A percentile compares a stretch with the other conserved stretches of the same genome.
Conservation (phyloP, 2,113 vertebrate species). For the Gobiocypris rarus region DNA sequence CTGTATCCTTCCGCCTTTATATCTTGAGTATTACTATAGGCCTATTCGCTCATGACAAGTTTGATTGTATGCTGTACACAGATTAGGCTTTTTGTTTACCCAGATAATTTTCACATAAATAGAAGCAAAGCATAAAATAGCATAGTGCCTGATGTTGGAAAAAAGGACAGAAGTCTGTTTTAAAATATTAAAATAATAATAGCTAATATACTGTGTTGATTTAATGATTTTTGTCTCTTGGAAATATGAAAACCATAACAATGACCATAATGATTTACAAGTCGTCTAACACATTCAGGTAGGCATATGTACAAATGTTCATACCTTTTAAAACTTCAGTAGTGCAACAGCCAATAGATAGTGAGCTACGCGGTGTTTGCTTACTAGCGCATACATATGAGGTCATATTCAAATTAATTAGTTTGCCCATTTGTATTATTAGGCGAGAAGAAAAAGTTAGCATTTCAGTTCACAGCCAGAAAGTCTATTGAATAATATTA, state of each 20-base stretch:
- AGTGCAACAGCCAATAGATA: constrained; percentile 52
- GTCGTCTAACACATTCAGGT: too few relatives aligned
- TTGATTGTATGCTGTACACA: neutral
- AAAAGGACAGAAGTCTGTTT: neutral
- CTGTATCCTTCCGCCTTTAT: constrained; percentile 57
- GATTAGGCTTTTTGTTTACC: neutral
- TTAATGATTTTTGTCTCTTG: neutral
- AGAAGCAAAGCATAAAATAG: neutral
- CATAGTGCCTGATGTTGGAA: neutral
- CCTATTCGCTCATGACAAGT: neutral
- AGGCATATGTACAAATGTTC: too few relatives aligned
- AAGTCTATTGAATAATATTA: neutral
- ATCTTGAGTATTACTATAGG: neutral
- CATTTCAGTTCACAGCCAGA: neutral
- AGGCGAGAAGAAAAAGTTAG: neutral
- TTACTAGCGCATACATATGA: constrained; percentile 20
- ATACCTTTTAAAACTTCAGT: constrained; percentile 59
- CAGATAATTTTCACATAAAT: neutral
- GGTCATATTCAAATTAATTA: constrained; percentile 39
- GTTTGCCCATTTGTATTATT: neutral
- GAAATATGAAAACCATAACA: neutral
- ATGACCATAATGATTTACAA: too few relatives aligned
- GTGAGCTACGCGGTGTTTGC: constrained; percentile 7
- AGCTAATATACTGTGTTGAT: neutral
- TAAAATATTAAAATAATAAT: neutral